Conservation (phyloP, 92 coral and sea anemone genomes). For the Siderastrea siderea region DNA sequence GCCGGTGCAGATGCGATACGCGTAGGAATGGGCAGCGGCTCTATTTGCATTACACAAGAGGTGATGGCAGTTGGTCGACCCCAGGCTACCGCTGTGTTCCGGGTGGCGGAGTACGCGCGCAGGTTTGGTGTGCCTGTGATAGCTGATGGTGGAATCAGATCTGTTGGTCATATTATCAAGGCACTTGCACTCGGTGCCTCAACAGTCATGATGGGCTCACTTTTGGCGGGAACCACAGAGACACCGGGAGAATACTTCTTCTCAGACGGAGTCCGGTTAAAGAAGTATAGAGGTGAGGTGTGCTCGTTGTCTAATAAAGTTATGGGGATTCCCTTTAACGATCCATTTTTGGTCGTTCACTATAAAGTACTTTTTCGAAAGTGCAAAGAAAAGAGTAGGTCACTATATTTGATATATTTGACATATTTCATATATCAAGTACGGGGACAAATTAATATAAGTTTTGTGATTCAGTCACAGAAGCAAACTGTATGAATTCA, state of each 20-base stretch:
- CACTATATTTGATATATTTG: too few species aligned
- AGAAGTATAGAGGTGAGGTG: constrained; percentile 92
- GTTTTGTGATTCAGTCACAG: too few species aligned
- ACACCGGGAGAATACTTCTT: constrained; percentile 99
- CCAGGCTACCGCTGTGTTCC: constrained; percentile 97
- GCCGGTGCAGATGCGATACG: constrained; percentile 98
- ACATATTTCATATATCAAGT: too few species aligned
- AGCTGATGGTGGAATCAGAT: constrained; percentile 97
- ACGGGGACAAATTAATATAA: too few species aligned
- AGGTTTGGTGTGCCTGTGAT: constrained; percentile 95
- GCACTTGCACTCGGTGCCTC: constrained; percentile 97
- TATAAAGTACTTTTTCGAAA: too few species aligned
- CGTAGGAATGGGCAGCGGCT: constrained; percentile 99
- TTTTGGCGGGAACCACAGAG: constrained; percentile 97
- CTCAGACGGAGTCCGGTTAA: constrained; percentile 92
- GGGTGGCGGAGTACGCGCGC: constrained; percentile 95
- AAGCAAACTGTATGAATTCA: too few species aligned
- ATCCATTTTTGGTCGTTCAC: too few species aligned
- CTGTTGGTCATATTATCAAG: constrained; percentile 94
- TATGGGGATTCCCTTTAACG: not conserved
- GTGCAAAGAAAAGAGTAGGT: too few species aligned
- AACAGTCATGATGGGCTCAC: constrained; percentile 99
- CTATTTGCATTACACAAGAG: constrained; percentile 98
- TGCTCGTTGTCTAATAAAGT: not conserved
- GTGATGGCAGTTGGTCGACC: constrained; percentile 99